Percentiles rank a stretch among this genome's conserved stretches.
phyloP scores from a whole-genome alignment of 2,113 vertebrate species.

The Lanius collurio region DNA sequence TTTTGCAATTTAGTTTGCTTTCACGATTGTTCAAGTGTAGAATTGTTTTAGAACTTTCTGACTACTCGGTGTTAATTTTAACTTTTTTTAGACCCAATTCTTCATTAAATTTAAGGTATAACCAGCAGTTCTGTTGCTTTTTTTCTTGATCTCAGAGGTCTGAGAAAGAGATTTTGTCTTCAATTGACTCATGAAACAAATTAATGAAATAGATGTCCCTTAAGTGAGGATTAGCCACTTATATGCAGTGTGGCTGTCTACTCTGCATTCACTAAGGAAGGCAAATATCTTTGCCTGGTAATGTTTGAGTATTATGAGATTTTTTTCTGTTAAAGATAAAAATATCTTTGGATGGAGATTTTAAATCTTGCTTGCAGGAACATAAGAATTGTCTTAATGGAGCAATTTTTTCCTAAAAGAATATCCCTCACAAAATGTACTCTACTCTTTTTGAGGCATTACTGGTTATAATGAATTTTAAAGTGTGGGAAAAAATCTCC shows the following conservation, averaged over 20 bases:
- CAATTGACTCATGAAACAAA: neutral
- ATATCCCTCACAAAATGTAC: neutral
- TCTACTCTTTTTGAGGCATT: neutral
- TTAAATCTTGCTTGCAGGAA: neutral
- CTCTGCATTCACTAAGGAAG: neutral
- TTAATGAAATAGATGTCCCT: neutral
- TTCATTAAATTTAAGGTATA: neutral
- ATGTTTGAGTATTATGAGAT: neutral
- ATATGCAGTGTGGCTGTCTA: neutral
- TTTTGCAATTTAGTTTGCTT: neutral
- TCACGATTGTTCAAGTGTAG: neutral
- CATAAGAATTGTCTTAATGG: neutral
- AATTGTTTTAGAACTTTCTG: neutral
- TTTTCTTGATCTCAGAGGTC: neutral
- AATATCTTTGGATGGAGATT: neutral
- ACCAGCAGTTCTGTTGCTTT: neutral
- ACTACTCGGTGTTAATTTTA: neutral
- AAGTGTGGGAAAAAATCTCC: neutral
- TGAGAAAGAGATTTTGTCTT: neutral
- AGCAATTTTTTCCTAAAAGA: neutral
- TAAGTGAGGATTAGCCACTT: neutral
- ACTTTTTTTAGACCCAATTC: neutral
- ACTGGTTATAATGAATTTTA: neutral
- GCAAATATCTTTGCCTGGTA: neutral
- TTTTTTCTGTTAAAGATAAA: neutral